Base-by-base conservation (phyloP, 1,140 invertebrate species). In the Bilobella aurantiaca region DNA sequence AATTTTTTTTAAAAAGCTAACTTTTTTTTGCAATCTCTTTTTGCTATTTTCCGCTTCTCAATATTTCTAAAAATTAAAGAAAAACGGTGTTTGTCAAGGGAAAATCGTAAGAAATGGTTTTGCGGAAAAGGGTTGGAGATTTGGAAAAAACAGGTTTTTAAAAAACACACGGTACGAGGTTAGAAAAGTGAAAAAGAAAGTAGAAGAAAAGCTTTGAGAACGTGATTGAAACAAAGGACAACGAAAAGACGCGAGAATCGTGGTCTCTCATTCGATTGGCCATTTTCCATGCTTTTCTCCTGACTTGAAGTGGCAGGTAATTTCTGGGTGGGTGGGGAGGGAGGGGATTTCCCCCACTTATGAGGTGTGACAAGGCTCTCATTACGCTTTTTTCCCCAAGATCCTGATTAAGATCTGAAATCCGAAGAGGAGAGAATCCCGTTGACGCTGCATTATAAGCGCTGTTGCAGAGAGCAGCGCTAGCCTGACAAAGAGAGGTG, bases 351-450 rank as follows among this genome's bases (percentile, higher is more conserved):
- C n/a, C n/a, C n/a, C n/a, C n/a, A n/a, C n/a, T n/a, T n/a, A n/a
- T n/a, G 28, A 59, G 30, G 57, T 59, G 57, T 53, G 49, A 53
- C 49, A 53, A 53, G 64, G 65, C 49, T 69, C 68, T 69, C 64
- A 69, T 63, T 69, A 69, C 64, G 60, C 47, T 47, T n/a, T n/a
- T 42, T 42, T n/a, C n/a, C 8, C 49, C 49, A 23, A 23, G 8
- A 53, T 34, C 30, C 57, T 66, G 68, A 69, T 69, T 69, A 69
- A 69, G 68, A 69, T 63, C 68, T 69, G 64, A 62, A 58, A 8
- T 42, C 37, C 37, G 8, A 42, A 42, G n/a, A n/a, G n/a, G n/a
- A n/a, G n/a, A n/a, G n/a, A n/a, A n/a, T n/a, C n/a, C n/a, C n/a
- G n/a, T n/a, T n/a, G n/a, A n/a, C n/a, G n/a, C n/a, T n/a, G n/a